Evolutionary conservation across 2,113 vertebrate genomes (phyloP).

Genomic region (Etia nguti): DNA sequence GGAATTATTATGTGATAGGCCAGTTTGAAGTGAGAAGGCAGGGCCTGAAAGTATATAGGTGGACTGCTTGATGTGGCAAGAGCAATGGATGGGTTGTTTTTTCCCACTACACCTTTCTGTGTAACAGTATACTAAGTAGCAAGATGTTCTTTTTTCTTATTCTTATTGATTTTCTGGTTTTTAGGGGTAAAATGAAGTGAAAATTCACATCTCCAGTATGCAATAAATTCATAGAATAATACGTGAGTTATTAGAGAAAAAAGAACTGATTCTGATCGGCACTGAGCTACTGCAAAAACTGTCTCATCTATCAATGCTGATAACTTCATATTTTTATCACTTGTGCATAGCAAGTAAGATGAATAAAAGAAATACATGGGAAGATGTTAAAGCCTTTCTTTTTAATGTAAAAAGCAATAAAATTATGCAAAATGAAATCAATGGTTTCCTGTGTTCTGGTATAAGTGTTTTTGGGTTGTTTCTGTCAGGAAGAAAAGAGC

Average conservation of each 20-base stretch:
- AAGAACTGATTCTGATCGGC: neutral
- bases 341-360: neutral
- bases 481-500: neutral
- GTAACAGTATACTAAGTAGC: neutral
- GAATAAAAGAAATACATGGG: neutral
- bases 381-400: neutral
- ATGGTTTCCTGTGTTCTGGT: neutral
- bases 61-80: neutral
- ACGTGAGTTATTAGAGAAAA: neutral
- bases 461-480: neutral
- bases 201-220: neutral
- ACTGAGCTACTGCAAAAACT: neutral
- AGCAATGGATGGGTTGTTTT: neutral
- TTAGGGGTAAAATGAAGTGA: neutral
- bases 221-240: neutral
- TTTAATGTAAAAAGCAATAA: neutral
- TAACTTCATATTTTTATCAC: neutral
- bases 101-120: neutral
- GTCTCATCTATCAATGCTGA: neutral
- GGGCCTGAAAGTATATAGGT: neutral
- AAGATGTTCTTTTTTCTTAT: neutral
- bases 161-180: neutral
- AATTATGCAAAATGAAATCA: neutral
- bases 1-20: neutral
- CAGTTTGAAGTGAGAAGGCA: neutral